phyloP scores from a whole-genome alignment of 2,888 invertebrate genomes.

The Ametastegia equiseti region DNA sequence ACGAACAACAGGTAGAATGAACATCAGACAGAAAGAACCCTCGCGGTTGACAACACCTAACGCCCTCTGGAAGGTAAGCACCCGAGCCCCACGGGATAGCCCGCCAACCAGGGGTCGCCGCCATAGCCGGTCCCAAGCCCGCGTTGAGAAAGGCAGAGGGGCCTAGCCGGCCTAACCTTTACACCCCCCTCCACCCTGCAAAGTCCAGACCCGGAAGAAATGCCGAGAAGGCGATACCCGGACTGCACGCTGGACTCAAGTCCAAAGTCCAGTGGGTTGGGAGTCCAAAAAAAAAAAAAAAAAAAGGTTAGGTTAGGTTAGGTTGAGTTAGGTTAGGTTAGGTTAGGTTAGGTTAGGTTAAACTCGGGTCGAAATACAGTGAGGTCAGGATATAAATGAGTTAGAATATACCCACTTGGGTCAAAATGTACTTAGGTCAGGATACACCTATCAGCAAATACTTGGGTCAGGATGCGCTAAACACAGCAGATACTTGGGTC shows the following conservation, averaged over 20 bases:
- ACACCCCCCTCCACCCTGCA: not conserved
- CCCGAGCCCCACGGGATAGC: not conserved
- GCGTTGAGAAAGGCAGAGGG: not conserved
- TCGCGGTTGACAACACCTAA: no score
- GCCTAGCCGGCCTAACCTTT: not conserved
- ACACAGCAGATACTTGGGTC: no score
- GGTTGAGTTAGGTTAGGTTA: not conserved
- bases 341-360: conserved; percentile 10
- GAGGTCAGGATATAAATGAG: not conserved
- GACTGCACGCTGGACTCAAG: not conserved
- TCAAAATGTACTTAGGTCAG: no score
- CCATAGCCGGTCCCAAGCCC: conserved; percentile 10
- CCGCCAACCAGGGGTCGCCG: not conserved
- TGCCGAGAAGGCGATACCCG: not conserved
- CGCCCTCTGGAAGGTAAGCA: not conserved
- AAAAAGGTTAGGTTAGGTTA: conserved; percentile 2
- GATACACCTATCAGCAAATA: no score
- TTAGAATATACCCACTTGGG: no score
- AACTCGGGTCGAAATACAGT: not conserved
- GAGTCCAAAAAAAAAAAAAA: not conserved
- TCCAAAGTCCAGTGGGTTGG: not conserved
- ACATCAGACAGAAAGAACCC: no score
- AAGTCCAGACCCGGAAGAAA: not conserved
- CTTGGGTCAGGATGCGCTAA: no score
- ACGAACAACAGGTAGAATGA: no score